phyloP scores from a whole-genome alignment of 2,797 vertebrate species.

The Sebastes minor region DNA sequence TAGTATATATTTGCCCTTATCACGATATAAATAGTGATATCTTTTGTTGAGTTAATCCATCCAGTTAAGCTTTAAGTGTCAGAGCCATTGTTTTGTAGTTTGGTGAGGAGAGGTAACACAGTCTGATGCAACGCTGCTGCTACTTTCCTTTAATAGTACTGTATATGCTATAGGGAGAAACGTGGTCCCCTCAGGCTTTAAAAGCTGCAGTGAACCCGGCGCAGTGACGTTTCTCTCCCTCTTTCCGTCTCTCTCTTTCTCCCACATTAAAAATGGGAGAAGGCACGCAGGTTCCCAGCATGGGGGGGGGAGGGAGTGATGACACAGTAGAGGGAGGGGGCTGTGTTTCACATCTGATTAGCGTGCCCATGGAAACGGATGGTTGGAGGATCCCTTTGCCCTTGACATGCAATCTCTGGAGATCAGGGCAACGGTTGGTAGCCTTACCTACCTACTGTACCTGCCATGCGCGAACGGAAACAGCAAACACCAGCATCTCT shows the following conservation, averaged over 20 bases:
- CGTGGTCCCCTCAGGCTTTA: slow-evolving; percentile 62
- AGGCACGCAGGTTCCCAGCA: slow-evolving; percentile 72
- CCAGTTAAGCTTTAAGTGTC: background rate
- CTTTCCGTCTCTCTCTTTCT: slow-evolving; percentile 55
- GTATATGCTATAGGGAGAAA: slow-evolving; percentile 50
- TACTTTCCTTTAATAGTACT: slow-evolving; percentile 65
- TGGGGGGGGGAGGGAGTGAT: slow-evolving; percentile 41
- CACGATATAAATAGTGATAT: background rate
- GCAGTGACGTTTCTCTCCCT: slow-evolving; percentile 49
- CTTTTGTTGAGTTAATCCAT: background rate
- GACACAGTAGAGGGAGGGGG: slow-evolving; percentile 69
- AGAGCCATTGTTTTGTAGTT: slow-evolving; percentile 30
- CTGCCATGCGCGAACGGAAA: slow-evolving; percentile 60
- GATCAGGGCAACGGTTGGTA: slow-evolving; percentile 71
- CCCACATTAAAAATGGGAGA: slow-evolving; percentile 65
- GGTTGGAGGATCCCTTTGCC: slow-evolving; percentile 78
- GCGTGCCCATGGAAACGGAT: slow-evolving; percentile 80
- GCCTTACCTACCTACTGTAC: slow-evolving; percentile 58
- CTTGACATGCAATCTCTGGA: slow-evolving; percentile 74
- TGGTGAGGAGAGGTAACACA: slow-evolving; percentile 24
- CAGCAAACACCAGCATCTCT: slow-evolving; percentile 39
- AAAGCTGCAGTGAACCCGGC: slow-evolving; percentile 69
- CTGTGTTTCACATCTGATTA: slow-evolving; percentile 76
- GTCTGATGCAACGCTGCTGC: slow-evolving; percentile 68
- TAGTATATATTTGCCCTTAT: background rate